A percentile compares a stretch with the other conserved stretches of the same genome.
These are phyloP conservation scores for Isaurus tuberculatus DNA, from an alignment of 92 coral and sea anemone genomes.

Conservation along the genomic window DNA sequence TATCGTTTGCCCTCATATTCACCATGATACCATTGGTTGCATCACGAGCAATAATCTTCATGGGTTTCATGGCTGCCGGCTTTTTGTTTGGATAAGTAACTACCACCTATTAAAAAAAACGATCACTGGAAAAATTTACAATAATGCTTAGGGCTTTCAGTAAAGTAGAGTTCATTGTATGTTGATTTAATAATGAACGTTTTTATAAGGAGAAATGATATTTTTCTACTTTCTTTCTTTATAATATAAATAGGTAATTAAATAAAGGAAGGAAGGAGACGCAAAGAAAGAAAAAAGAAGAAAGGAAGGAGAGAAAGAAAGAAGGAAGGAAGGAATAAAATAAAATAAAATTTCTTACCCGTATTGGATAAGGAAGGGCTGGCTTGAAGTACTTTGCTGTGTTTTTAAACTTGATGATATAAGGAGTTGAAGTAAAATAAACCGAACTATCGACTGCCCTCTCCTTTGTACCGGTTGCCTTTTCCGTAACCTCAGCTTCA, in stretches of 20 bases:
- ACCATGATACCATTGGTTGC: neutral
- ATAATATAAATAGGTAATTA: no score
- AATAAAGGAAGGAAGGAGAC: no score
- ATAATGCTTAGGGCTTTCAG: no score
- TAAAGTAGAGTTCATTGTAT: neutral
- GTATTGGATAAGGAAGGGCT: slow-evolving; percentile 88
- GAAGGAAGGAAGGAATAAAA: neutral
- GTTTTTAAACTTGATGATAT: slow-evolving; percentile 73
- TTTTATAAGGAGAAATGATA: no score
- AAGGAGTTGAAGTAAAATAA: slow-evolving; percentile 83
- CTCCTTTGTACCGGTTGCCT: slow-evolving; percentile 81
- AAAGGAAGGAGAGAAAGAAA: no score
- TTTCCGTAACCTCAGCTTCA: slow-evolving; percentile 78
- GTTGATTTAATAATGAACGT: neutral
- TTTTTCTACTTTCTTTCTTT: no score
- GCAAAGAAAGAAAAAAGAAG: no score
- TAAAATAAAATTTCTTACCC: slow-evolving; percentile 50
- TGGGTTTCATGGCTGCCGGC: slow-evolving; percentile 62
- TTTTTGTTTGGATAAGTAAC: slow-evolving; percentile 70
- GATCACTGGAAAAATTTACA: neutral
- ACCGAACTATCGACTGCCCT: slow-evolving; percentile 73
- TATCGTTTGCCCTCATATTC: slow-evolving; percentile 18
- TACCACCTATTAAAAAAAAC: slow-evolving; percentile 53
- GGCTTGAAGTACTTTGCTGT: slow-evolving; percentile 90
- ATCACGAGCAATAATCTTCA: slow-evolving; percentile 65